These are phyloP conservation scores for Desmodus rotundus DNA, from an alignment of 2,113 vertebrate species.

Conservation along the genomic window DNA sequence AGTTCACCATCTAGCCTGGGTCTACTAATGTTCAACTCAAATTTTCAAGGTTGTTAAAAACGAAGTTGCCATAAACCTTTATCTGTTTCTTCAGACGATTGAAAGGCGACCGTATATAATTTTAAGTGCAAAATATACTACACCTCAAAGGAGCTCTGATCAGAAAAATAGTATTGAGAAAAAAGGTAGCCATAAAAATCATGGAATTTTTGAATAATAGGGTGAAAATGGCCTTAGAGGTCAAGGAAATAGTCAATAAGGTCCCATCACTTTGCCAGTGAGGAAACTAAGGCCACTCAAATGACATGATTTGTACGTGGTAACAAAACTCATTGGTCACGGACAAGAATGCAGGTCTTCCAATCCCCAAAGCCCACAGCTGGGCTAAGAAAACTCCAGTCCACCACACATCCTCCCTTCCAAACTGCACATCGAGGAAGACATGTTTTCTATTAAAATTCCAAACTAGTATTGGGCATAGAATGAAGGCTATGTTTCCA, in stretches of 20 bases:
- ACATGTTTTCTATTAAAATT: constrained; percentile 15
- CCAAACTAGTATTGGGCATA: not conserved
- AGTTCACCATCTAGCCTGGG: not conserved
- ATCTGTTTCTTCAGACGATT: not conserved
- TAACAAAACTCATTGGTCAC: not conserved
- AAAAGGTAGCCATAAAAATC: not conserved
- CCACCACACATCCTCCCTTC: not conserved
- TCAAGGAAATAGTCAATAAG: not conserved
- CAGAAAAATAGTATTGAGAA: constrained; percentile 5
- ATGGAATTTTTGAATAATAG: not conserved
- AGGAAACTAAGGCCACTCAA: not conserved
- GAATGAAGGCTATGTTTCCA: not conserved
- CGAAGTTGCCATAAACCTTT: not conserved
- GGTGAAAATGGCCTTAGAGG: not conserved
- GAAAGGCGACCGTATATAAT: not conserved
- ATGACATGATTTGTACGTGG: not conserved
- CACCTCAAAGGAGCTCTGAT: not conserved
- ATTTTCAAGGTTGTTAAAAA: not conserved
- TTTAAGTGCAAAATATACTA: not conserved
- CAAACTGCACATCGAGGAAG: not conserved
- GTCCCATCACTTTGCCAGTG: not conserved
- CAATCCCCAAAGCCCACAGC: not conserved
- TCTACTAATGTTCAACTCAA: not conserved
- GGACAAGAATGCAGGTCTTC: not conserved
- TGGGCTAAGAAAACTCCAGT: not conserved